phyloP scores from a whole-genome alignment of 2,797 vertebrate genomes.

The Oryzias dopingdopingensis region DNA sequence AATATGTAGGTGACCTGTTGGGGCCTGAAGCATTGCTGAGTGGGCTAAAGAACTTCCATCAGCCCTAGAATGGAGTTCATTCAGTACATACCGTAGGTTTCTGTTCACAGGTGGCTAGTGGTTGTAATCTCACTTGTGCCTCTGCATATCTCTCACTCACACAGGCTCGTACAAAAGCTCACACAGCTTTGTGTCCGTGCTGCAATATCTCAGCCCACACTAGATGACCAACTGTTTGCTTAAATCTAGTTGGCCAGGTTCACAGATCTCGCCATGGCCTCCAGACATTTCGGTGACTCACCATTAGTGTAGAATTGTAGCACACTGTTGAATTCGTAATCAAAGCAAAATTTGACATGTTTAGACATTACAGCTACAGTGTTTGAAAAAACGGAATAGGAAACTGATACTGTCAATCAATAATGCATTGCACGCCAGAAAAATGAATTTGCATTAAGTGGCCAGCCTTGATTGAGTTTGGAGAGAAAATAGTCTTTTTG shows the following conservation, averaged over 20 bases:
- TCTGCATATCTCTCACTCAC: slow-evolving; percentile 43
- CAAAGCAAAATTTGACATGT: neutral
- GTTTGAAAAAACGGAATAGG: too few species aligned
- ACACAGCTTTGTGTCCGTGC: slow-evolving; percentile 51
- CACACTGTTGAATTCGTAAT: neutral
- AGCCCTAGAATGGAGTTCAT: slow-evolving; percentile 15
- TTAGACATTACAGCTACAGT: too few species aligned
- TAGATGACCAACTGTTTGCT: slow-evolving; percentile 67
- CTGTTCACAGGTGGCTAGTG: slow-evolving; percentile 49
- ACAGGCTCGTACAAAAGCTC: slow-evolving; percentile 7
- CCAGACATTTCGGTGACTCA: slow-evolving; percentile 66
- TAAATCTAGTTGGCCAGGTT: slow-evolving; percentile 54
- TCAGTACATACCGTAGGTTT: slow-evolving; percentile 11
- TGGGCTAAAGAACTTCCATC: neutral
- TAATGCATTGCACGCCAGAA: too few species aligned
- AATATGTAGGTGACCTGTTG: slow-evolving; percentile 1
- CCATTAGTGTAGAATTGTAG: slow-evolving; percentile 14
- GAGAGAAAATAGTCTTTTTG: too few species aligned
- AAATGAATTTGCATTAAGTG: too few species aligned
- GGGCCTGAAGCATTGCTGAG: slow-evolving; percentile 1
- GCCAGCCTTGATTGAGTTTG: too few species aligned
- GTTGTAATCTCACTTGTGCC: slow-evolving; percentile 40
- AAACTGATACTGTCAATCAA: too few species aligned
- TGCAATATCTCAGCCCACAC: slow-evolving; percentile 58
- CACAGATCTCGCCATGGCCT: slow-evolving; percentile 63